These are phyloP conservation scores for Melolontha melolontha DNA, from an alignment of 2,888 invertebrate genomes.

Conservation along the genomic window DNA sequence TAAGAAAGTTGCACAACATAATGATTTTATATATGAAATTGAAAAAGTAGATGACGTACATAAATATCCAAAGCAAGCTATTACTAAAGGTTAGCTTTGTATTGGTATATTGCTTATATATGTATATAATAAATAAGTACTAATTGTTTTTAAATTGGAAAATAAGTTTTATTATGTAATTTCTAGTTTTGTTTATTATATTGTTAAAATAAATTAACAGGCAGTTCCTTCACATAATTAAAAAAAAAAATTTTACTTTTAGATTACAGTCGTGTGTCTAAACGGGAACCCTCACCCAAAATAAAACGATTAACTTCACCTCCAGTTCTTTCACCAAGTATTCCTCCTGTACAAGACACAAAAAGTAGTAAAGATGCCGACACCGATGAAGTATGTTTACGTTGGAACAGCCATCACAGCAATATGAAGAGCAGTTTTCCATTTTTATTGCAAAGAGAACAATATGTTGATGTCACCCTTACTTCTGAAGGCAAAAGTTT, in stretches of 20 bases:
- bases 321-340: constrained; percentile 7
- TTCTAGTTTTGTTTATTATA: too few relatives aligned
- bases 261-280: constrained; percentile 6
- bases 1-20: constrained; percentile 14
- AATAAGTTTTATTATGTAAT: neutral
- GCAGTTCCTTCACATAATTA: too few relatives aligned
- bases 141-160: too few relatives aligned
- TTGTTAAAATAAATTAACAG: too few relatives aligned
- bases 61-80: neutral
- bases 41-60: constrained; percentile 25
- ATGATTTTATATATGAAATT: constrained; percentile 35
- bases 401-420: constrained; percentile 70
- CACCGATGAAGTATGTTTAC: constrained; percentile 64
- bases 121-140: too few relatives aligned
- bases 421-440: constrained; percentile 70
- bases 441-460: constrained; percentile 65
- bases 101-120: neutral
- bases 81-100: constrained; percentile 10
- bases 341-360: neutral
- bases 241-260: neutral
- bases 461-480: constrained; percentile 70
- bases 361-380: constrained; percentile 26
- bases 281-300: neutral
- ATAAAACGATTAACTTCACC: constrained; percentile 4
- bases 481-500: constrained; percentile 69